Conservation (phyloP, 2,797 vertebrate genomes). For the Xerus rutilus region DNA sequence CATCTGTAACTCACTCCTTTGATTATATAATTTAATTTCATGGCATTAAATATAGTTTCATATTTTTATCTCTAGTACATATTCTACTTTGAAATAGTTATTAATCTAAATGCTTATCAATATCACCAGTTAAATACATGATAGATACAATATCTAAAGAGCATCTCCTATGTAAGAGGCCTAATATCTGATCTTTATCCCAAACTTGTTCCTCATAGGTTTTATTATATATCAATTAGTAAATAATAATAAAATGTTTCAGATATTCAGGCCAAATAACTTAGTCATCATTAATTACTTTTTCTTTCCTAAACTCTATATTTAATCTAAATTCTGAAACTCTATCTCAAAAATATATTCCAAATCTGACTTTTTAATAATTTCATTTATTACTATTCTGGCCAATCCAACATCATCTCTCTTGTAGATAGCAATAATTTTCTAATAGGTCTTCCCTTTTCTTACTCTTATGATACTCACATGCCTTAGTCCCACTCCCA, state of each 20-base stretch:
- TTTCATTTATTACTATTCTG: not conserved
- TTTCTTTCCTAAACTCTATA: not conserved
- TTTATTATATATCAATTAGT: not conserved
- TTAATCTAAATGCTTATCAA: not conserved
- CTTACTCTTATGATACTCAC: not conserved
- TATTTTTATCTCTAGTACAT: not conserved
- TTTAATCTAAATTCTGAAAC: not conserved
- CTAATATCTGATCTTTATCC: not conserved
- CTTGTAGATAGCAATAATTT: not conserved
- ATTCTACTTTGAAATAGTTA: not conserved
- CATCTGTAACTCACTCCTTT: not conserved
- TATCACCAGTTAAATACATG: not conserved
- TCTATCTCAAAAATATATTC: not conserved
- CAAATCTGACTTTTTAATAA: not conserved
- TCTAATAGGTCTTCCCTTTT: not conserved
- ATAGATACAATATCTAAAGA: not conserved
- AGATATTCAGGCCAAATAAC: not conserved
- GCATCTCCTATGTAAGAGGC: not conserved
- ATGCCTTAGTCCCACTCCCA: fast-evolving
- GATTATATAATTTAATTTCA: not conserved
- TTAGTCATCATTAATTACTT: not conserved
- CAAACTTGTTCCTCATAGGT: not conserved
- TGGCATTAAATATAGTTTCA: not conserved
- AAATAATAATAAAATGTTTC: not conserved
- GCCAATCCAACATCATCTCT: not conserved